These are phyloP conservation scores for Drosophila lacertosa DNA, from an alignment of 1,140 invertebrate species.

Conservation along the genomic window DNA sequence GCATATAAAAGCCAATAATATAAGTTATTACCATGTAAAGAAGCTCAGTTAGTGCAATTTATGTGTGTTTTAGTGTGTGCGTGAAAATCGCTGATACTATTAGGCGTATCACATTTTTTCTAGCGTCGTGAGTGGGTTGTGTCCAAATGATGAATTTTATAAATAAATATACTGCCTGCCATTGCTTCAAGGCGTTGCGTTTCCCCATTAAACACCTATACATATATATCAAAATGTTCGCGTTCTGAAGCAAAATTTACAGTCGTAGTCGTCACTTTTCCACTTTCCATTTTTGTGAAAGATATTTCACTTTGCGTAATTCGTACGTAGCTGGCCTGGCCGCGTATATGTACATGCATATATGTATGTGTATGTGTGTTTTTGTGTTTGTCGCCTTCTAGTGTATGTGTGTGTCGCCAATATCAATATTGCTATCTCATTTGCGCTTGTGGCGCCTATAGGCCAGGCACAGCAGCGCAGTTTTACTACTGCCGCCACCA, in stretches of 20 bases:
- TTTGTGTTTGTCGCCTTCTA: constrained; percentile 45
- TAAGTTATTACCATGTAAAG: constrained; percentile 56
- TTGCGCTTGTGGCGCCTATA: constrained; percentile 44
- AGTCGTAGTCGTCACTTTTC: constrained; percentile 67
- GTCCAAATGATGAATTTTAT: constrained; percentile 39
- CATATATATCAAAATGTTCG: constrained; percentile 7
- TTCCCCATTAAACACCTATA: constrained; percentile 4
- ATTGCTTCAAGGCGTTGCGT: constrained; percentile 16
- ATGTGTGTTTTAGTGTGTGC: constrained; percentile 31
- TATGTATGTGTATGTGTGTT: constrained; percentile 29
- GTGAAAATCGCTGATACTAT: constrained; percentile 22
- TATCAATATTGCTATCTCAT: constrained; percentile 67
- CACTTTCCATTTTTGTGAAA: constrained; percentile 83
- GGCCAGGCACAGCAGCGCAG: constrained; percentile 44
- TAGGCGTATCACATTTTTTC: constrained; percentile 16
- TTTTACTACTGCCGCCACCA: constrained; percentile 60
- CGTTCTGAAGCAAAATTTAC: constrained; percentile 39
- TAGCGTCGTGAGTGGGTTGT: constrained; percentile 41
- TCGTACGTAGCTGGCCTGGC: constrained; percentile 68
- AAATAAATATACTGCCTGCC: constrained; percentile 42
- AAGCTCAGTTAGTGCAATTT: constrained; percentile 31
- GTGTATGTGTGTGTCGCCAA: constrained; percentile 56
- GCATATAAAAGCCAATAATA: constrained; percentile 52
- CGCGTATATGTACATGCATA: constrained; percentile 35
- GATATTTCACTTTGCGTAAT: constrained; percentile 84